A percentile compares a stretch with the other conserved stretches of the same genome.
phyloP scores from a whole-genome alignment of 2,797 vertebrate genomes.

The Intellagama lesueurii region DNA sequence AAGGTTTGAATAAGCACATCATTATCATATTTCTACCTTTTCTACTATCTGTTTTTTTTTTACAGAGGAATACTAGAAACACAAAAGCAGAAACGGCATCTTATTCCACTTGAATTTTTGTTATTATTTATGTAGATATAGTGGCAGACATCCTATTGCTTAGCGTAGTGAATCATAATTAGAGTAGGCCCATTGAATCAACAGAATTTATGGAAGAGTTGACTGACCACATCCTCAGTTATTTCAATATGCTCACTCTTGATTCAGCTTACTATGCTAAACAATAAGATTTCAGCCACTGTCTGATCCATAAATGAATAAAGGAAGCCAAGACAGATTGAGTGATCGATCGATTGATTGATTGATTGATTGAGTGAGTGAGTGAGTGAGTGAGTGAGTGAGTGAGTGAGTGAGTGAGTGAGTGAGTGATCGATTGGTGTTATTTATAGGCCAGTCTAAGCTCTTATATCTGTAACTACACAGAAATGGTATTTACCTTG shows the following conservation, averaged over 20 bases:
- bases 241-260: too few relatives aligned
- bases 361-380: too few relatives aligned
- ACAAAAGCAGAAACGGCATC: constrained; percentile 78
- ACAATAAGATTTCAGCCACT: constrained; percentile 13
- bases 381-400: too few relatives aligned
- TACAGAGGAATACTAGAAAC: constrained; percentile 63
- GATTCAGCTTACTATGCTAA: too few relatives aligned
- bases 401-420: too few relatives aligned
- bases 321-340: constrained; percentile 58
- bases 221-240: too few relatives aligned
- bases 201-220: too few relatives aligned
- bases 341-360: too few relatives aligned
- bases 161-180: too few relatives aligned
- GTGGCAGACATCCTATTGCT: too few relatives aligned
- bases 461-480: constrained; percentile 79
- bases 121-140: constrained; percentile 79
- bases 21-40: constrained; percentile 64
- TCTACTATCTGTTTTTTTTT: constrained; percentile 62
- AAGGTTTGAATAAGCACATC: not conserved
- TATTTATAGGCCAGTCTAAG: constrained; percentile 29
- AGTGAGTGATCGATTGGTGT: too few relatives aligned
- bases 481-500: constrained; percentile 76
- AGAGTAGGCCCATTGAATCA: too few relatives aligned
- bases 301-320: constrained; percentile 77
- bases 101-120: constrained; percentile 80